Evolutionary conservation across 2,113 vertebrate genomes (phyloP).

Genomic region (Prionailurus viverrinus): DNA sequence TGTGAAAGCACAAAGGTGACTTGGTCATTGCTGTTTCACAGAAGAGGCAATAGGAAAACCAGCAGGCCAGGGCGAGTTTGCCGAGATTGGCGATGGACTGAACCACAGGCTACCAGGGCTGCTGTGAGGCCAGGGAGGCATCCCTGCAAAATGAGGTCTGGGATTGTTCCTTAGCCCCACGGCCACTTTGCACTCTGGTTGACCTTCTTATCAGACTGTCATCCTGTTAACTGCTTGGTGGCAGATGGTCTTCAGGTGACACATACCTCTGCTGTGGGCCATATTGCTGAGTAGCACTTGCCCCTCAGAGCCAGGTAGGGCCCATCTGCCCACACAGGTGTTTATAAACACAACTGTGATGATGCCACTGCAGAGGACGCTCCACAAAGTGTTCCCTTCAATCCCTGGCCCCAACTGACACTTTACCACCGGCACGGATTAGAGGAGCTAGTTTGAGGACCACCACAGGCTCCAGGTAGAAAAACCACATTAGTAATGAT

Average conservation of each 20-base stretch:
- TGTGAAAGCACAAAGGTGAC: constrained; percentile 48
- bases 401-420: background rate
- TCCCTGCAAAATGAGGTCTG: background rate
- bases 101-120: background rate
- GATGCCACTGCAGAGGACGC: background rate
- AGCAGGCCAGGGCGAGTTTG: background rate
- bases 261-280: constrained; percentile 19
- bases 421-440: background rate
- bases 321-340: constrained; percentile 66
- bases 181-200: background rate
- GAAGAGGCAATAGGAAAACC: constrained; percentile 67
- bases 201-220: constrained; percentile 60
- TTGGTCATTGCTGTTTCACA: constrained; percentile 14
- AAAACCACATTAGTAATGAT: constrained; percentile 58
- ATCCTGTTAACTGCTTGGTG: constrained; percentile 49
- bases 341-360: constrained; percentile 35
- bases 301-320: background rate
- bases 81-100: constrained; percentile 44
- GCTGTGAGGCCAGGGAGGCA: constrained; percentile 15
- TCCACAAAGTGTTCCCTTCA: background rate
- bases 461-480: constrained; percentile 6
- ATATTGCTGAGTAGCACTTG: background rate
- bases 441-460: constrained; percentile 7
- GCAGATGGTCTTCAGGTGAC: constrained; percentile 46
- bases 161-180: background rate